Base-by-base conservation (phyloP, 1,140 invertebrate species). In the Drosophila truncata region DNA sequence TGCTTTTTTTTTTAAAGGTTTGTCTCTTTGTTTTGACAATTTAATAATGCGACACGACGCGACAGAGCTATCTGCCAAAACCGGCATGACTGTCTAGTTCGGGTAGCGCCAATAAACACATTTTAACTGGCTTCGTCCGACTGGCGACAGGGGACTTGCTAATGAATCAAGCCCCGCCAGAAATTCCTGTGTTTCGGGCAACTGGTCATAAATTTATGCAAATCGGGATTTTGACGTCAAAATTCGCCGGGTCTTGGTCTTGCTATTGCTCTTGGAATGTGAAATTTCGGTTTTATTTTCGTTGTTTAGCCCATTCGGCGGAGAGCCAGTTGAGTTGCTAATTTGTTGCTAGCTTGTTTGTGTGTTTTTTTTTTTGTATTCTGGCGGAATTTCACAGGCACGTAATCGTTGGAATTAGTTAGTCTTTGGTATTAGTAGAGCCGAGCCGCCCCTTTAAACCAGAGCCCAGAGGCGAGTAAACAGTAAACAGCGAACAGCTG, bases 171-270 rank as follows among this genome's bases (percentile, higher is more conserved):
- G 80, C 76, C 52, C 65, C 71, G 65, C 79, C 80, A 86, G 75
- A 86, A 86, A 86, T 86, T 86, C 83, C 83, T 88, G 84, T 76
- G 73, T 54, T 23, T 44, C 69, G 37, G 35, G 54, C 58, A 78
- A 80, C 64, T 84, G 81, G 79, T 67, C 74, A 67, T 61, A 44
- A 81, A 70, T 72, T 54, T 90, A 88, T 88, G 64, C 85, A 82
- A 88, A 88, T 88, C 60, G 42, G 76, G 67, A 86, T 65, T 87
- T 88, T 88, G 85, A 90, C 85, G 85, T 88, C 85, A 88, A 79
- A 85, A 87, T 76, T 73, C 37, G 59, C 33, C 47, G 74, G 55
- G 25, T 64, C 62, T 78, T 82, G 85, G 85, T 52, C 18, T 33
- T 52, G 55, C n/a, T 64, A 42, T 78, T 81, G 84, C 80, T 54